Evolutionary conservation across 2,888 invertebrate genomes (phyloP).

Genomic region (Tenthredo mesomela): DNA sequence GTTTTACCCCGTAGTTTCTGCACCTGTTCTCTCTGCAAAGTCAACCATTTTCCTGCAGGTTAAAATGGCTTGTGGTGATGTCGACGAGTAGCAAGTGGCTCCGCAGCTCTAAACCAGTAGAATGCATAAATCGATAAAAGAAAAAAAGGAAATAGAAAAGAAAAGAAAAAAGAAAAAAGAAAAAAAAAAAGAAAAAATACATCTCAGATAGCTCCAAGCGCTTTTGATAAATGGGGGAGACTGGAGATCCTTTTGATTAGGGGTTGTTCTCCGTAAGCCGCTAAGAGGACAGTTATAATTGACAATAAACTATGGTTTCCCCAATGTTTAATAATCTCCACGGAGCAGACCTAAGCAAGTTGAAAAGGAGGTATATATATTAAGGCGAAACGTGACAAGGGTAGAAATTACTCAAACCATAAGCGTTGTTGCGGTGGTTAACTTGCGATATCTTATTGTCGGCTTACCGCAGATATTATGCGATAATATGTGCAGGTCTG

Average conservation of each 20-base stretch:
- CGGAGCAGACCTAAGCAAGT: not conserved
- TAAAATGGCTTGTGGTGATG: conserved; percentile 15
- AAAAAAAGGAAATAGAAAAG: not conserved
- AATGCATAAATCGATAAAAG: not conserved
- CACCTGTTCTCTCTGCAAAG: conserved; percentile 1
- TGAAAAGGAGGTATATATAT: not conserved
- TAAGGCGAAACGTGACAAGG: not conserved
- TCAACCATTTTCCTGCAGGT: not conserved
- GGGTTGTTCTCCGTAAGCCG: not conserved
- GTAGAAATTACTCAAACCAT: conserved; percentile 8
- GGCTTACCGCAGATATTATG: not conserved
- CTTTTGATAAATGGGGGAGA: not conserved
- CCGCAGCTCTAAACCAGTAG: not conserved
- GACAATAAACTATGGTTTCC: not conserved
- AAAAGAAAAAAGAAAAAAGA: not conserved
- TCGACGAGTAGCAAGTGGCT: not conserved
- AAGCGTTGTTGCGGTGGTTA: not conserved
- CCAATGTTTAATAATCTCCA: not conserved
- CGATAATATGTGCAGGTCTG: conserved; percentile 31
- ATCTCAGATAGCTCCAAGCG: conserved; percentile 3
- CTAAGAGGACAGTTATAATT: not conserved
- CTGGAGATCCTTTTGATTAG: not conserved
- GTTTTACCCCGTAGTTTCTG: not conserved
- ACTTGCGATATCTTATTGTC: conserved; percentile 15
- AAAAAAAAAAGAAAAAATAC: not conserved